phyloP scores from a whole-genome alignment of 2,113 vertebrate species.

The Periophthalmodon schlosseri region DNA sequence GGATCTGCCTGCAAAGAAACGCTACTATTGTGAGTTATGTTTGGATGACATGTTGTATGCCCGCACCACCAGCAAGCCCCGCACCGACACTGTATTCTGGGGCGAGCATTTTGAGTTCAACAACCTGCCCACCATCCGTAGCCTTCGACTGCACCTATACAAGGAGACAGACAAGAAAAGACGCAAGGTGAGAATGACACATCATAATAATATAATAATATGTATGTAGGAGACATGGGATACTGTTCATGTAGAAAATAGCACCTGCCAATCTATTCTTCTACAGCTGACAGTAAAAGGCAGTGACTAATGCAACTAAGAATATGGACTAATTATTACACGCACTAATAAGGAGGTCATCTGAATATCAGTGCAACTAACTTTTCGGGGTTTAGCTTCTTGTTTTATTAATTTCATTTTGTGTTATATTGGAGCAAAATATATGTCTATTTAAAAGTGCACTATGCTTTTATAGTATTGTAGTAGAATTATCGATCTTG shows the following conservation, averaged over 20 bases:
- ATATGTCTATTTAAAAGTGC: too few relatives aligned
- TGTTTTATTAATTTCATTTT: background rate
- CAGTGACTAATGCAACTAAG: background rate
- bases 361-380: background rate
- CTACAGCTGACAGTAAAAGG: background rate
- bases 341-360: background rate
- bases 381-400: background rate
- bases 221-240: background rate
- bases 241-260: background rate
- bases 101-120: constrained; percentile 98
- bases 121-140: constrained; percentile 92
- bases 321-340: background rate
- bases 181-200: constrained; percentile 79
- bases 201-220: background rate
- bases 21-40: constrained; percentile 98
- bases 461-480: too few relatives aligned
- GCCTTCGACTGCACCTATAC: constrained; percentile 94
- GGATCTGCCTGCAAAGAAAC: constrained; percentile 94
- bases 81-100: constrained; percentile 96
- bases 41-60: constrained; percentile 97
- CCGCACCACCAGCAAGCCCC: constrained; percentile 95
- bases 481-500: too few relatives aligned
- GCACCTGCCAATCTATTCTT: background rate
- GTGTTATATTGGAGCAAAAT: too few relatives aligned
- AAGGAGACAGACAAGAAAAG: constrained; percentile 97